A percentile compares a stretch with the other conserved stretches of the same genome.
phyloP scores from a whole-genome alignment of 2,797 vertebrate species.

The Capromys pilorides region DNA sequence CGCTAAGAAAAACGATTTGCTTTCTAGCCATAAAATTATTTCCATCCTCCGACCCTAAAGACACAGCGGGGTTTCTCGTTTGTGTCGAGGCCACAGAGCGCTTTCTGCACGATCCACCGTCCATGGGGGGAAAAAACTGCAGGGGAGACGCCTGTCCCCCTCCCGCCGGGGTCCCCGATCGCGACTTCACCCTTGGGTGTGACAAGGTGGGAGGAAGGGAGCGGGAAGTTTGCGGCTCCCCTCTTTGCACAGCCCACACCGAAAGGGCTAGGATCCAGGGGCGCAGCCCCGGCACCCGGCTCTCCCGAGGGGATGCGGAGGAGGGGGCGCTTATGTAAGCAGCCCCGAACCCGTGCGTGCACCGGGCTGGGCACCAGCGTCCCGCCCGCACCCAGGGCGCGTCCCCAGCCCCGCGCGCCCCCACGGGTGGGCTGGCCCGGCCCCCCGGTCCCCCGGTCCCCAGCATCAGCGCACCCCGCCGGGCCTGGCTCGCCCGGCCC shows the following conservation, averaged over 20 bases:
- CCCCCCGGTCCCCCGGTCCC: background rate
- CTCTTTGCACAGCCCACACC: background rate
- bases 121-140: background rate
- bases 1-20: background rate
- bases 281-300: background rate
- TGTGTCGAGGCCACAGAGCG: background rate
- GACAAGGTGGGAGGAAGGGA: background rate
- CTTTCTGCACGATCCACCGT: background rate
- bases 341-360: background rate
- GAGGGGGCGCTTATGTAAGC: constrained; percentile 75
- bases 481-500: background rate
- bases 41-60: background rate
- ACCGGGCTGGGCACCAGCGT: background rate
- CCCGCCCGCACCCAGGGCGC: constrained; percentile 13
- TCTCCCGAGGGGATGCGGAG: constrained; percentile 50
- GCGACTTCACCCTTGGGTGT: constrained; percentile 18
- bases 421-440: background rate
- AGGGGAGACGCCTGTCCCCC: background rate
- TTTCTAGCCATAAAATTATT: background rate
- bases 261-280: background rate
- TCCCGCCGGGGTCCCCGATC: background rate
- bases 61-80: background rate
- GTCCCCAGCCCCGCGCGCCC: background rate
- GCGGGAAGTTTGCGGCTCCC: constrained; percentile 69
- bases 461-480: background rate